Evolutionary conservation across 2,888 invertebrate genomes (phyloP).

Genomic region (Agrotis puta): DNA sequence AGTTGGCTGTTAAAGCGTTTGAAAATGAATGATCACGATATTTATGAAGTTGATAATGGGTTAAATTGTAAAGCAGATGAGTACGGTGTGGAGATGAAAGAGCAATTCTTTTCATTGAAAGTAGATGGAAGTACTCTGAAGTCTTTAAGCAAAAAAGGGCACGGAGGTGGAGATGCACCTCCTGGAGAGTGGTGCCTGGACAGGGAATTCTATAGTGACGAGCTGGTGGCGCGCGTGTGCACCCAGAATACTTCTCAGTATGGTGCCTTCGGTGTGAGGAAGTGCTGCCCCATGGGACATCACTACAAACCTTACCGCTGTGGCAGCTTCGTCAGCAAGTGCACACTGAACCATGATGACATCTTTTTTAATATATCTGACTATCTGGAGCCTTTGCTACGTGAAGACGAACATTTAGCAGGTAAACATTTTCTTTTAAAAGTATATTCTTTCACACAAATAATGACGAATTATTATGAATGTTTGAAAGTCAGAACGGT

Average conservation of each 20-base stretch:
- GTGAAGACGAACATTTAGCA: slow-evolving; percentile 66
- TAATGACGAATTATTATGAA: background rate
- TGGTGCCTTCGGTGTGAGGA: slow-evolving; percentile 85
- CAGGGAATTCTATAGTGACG: slow-evolving; percentile 67
- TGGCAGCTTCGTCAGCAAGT: slow-evolving; percentile 76
- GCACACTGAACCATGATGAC: slow-evolving; percentile 77
- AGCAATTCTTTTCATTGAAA: slow-evolving; percentile 73
- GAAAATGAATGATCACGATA: slow-evolving; percentile 66
- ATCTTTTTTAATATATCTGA: slow-evolving; percentile 77
- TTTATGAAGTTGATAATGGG: slow-evolving; percentile 80
- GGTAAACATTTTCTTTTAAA: slow-evolving; percentile 69
- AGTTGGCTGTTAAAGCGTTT: slow-evolving; percentile 74
- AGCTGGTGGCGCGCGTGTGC: slow-evolving; percentile 82
- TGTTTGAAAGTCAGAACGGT: background rate
- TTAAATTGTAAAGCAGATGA: slow-evolving; percentile 81
- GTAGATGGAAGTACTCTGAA: slow-evolving; percentile 77
- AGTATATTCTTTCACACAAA: too few species aligned
- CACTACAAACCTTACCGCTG: slow-evolving; percentile 82
- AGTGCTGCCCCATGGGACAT: slow-evolving; percentile 90
- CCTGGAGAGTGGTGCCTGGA: slow-evolving; percentile 87
- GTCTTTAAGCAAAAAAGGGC: slow-evolving; percentile 66
- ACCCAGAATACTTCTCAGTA: slow-evolving; percentile 76
- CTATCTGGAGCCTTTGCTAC: slow-evolving; percentile 77
- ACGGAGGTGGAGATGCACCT: slow-evolving; percentile 62
- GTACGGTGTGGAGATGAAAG: slow-evolving; percentile 79